Conservation (phyloP, 2,113 vertebrate species). For the Gavialis gangeticus region DNA sequence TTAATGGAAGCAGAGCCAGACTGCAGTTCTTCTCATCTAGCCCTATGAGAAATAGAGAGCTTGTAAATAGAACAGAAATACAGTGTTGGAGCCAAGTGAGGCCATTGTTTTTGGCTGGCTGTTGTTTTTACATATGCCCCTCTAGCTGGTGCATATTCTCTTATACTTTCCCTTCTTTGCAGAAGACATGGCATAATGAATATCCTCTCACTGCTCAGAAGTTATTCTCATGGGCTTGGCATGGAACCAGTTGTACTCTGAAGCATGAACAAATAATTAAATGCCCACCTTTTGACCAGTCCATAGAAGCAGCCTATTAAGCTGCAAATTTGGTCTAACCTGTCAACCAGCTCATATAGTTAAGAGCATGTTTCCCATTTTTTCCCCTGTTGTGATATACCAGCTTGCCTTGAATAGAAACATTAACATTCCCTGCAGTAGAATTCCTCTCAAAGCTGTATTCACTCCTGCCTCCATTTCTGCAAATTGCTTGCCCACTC, state of each 20-base stretch:
- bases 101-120: not conserved
- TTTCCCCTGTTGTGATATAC: not conserved
- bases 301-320: not conserved
- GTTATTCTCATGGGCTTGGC: too few species aligned
- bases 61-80: not conserved
- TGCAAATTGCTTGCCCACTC: not conserved
- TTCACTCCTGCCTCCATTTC: not conserved
- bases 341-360: not conserved
- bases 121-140: not conserved
- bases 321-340: not conserved
- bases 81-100: too few species aligned
- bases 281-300: too few species aligned
- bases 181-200: not conserved
- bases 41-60: not conserved
- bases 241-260: too few species aligned
- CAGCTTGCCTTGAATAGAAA: not conserved
- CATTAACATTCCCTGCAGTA: not conserved
- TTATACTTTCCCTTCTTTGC: not conserved
- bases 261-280: too few species aligned
- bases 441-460: not conserved
- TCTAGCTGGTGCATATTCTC: not conserved
- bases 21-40: not conserved
- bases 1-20: not conserved
- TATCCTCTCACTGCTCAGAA: not conserved
- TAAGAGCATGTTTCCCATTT: not conserved